These are phyloP conservation scores for Sclerurus mexicanus DNA, from an alignment of 2,113 vertebrate genomes.

Conservation along the genomic window DNA sequence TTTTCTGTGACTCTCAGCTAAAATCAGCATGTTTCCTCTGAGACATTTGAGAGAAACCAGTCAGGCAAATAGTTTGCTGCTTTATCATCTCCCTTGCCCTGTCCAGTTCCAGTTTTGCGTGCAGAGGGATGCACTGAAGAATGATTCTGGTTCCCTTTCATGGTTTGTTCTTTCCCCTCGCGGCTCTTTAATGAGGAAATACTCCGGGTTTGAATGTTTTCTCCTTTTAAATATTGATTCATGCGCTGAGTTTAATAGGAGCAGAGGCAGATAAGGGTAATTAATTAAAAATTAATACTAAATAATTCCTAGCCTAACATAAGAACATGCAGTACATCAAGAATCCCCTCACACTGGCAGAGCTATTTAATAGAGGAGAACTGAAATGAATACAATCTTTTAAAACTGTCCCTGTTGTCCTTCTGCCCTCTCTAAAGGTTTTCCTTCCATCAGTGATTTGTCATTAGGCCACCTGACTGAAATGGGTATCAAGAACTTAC, in stretches of 20 bases:
- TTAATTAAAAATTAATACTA: conserved; percentile 36
- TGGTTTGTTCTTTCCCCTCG: neutral
- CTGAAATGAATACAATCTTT: neutral
- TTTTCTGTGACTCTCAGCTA: neutral
- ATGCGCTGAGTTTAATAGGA: neutral
- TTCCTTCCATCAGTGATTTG: neutral
- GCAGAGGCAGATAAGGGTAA: neutral
- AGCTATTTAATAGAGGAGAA: neutral
- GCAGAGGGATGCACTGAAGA: neutral
- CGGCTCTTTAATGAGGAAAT: neutral
- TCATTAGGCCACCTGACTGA: neutral
- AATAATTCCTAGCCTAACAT: neutral
- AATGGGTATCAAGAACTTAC: neutral
- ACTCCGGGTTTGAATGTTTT: neutral
- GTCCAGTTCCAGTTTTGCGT: neutral
- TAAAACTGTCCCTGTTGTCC: neutral
- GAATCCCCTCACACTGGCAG: neutral
- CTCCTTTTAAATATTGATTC: conserved; percentile 23
- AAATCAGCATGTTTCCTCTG: neutral
- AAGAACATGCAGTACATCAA: neutral
- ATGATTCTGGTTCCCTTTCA: neutral
- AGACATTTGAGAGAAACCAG: neutral
- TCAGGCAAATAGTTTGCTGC: neutral
- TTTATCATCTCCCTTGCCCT: neutral
- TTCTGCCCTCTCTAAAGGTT: neutral